Base-by-base conservation (phyloP, 2,797 vertebrate species). In the Trachops cirrhosus region DNA sequence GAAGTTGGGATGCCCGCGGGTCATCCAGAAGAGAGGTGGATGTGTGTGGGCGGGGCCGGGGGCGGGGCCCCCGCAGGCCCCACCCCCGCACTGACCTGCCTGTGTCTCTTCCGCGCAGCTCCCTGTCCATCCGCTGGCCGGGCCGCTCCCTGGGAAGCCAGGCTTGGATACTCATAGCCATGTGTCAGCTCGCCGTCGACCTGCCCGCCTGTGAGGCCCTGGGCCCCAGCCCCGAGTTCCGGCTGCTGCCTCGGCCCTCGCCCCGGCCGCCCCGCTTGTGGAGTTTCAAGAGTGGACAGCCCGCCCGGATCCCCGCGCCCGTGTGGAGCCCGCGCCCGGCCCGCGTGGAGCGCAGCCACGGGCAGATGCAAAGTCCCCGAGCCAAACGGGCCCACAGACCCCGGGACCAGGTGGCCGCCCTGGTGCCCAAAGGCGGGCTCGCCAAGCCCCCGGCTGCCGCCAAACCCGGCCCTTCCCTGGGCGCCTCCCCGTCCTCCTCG, bases 161-260 rank as follows among this genome's bases (percentile, higher is more conserved):
- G 97, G 98, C 98, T 96, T 99, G 98, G 98, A 98, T 99, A 94
- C 97, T 99, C 89, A 98, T 99, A 98, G 98, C 98, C 98, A 98
- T 99, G 98, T 98, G 98, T 93, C 98, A 98, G 97, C 98, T 99
- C 75, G 98, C 98, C 83, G 95, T 98, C 97, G 98, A 98, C 96
- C 98, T 98, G 10, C 97, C 98, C 2, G 91, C 97, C 94, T 98
- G 98, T 44, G 98, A 98, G 93, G 97, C 98, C 16, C 95, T 97
- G 59, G 96, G 98, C 90, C 64, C 97, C 0, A 64, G 98, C 1
- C 34, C 96, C 0, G 97, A 97, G 10, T 98, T 96, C 80, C 97
- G 96, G 92, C 97, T 98, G 14, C 97, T 98, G 0, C 97, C 97
- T 0, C 97, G 98, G 32, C 98, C 98, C 0, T 89, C 93, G 1